A percentile compares a stretch with the other conserved stretches of the same genome.
Evolutionary conservation across 2,797 vertebrate species (phyloP).

Genomic region (Rhinophrynus dorsalis): DNA sequence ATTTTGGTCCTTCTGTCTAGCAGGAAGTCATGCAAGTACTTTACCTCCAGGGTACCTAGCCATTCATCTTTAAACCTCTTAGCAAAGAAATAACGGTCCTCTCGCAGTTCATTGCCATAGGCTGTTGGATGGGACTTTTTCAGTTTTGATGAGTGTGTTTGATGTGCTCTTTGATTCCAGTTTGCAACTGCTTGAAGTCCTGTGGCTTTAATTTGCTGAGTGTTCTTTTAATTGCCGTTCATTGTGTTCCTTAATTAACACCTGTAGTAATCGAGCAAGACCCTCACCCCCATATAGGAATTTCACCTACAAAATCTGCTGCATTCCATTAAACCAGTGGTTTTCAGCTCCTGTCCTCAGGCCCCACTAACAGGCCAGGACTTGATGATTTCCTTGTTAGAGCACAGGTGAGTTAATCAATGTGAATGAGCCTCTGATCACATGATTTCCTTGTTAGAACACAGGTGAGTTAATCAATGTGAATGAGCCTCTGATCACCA

Average conservation of each 20-base stretch:
- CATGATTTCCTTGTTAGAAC: no score
- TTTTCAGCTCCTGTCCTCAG: no score
- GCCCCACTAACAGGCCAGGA: no score
- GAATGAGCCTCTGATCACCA: no score
- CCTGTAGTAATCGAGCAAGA: background rate
- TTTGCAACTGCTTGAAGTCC: background rate
- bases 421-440: no score
- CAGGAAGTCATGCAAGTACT: constrained; percentile 23
- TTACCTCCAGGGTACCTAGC: constrained; percentile 4
- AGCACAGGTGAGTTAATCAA: no score
- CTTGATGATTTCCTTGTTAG: no score
- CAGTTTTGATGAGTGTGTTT: background rate
- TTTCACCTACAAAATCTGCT: background rate
- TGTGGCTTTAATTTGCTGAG: background rate
- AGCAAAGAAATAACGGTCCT: constrained; percentile 27
- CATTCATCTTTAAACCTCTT: constrained; percentile 26
- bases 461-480: no score
- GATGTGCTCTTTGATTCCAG: background rate
- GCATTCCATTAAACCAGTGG: no score
- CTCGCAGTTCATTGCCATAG: constrained; percentile 17
- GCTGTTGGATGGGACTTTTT: constrained; percentile 19
- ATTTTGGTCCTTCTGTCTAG: constrained; percentile 17
- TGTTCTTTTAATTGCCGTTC: background rate
- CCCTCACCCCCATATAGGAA: background rate
- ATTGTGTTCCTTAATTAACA: background rate